Conservation (phyloP, 2,797 vertebrate genomes). For the Epinephelus coioides region DNA sequence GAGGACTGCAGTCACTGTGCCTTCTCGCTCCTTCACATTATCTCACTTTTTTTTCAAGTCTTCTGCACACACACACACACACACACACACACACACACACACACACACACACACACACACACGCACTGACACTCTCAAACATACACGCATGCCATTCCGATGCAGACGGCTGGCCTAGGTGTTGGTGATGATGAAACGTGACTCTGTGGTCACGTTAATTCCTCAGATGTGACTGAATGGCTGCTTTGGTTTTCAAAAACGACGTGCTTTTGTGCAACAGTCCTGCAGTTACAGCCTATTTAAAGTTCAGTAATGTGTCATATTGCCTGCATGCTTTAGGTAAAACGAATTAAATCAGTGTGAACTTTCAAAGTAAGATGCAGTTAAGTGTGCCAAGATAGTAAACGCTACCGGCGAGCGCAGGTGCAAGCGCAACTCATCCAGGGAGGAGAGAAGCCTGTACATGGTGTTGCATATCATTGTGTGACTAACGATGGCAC, state of each 20-base stretch:
- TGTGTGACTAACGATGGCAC: constrained; percentile 1
- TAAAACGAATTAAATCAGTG: neutral
- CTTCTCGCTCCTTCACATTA: constrained; percentile 4
- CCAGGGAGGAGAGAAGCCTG: neutral
- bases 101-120: neutral
- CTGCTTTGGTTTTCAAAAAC: neutral
- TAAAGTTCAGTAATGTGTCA: constrained; percentile 4
- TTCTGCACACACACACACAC: neutral
- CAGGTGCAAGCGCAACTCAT: constrained; percentile 29
- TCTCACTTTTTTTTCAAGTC: neutral
- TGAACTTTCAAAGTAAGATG: constrained; percentile 43
- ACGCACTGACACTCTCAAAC: neutral
- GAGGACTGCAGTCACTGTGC: constrained; percentile 24
- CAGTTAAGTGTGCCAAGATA: neutral
- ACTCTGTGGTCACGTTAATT: constrained; percentile 16
- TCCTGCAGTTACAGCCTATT: neutral
- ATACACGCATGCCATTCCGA: constrained; percentile 13
- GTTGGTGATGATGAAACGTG: constrained; percentile 11
- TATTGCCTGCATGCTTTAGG: neutral
- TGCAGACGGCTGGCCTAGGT: neutral
- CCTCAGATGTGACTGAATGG: neutral
- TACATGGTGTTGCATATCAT: constrained; percentile 1
- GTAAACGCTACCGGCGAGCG: neutral
- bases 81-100: neutral
- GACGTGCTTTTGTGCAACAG: neutral